Evolutionary conservation across 2,113 vertebrate species (phyloP), one percentile per base, ranked within the genome.

Genomic region (Pygoscelis adeliae): DNA sequence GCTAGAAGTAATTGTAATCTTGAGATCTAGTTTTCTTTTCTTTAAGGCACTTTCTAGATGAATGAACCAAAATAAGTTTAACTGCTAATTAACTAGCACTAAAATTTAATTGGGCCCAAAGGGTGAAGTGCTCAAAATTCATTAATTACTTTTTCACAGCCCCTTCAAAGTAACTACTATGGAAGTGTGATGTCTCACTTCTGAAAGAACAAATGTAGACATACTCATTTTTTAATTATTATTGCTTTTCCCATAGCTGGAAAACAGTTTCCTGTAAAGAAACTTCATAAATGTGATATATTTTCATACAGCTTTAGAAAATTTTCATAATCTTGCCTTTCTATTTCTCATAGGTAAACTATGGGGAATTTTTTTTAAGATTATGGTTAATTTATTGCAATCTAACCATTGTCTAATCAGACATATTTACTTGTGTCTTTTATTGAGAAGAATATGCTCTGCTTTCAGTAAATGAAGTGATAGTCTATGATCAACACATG

Each of bases 61-160:
- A 97, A 97, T 95, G 86, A 96, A 96, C 42, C 42, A 94, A 98
- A 98, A 89, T 94, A 98, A 97, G 96, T 97, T 98, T 97, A 97
- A 95, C 89, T 46, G 30, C 93, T 98, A 98, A 98, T 98, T 98
- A 98, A 97, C 79, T 96, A 95, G 77, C 74, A 93, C 93, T 98
- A 98, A 98, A 97, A 98, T 97, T 97, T 98, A 98, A 98, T 98
- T 98, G 92, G 87, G 62, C 98, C 98, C 98, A 98, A 98, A 98
- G 98, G 96, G 97, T 97, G 91, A 97, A 97, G 84, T 83, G 61
- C 70, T 98, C 94, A 97, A 95, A 97, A 98, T 97, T 98, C 92
- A 98, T 98, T 98, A 98, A 97, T 97, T 97, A 95, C 90, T 94
- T 97, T 96, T 96, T 91, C 94, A 93, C 78, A 96, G 65, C 8